phyloP scores from a whole-genome alignment of 37 sponge, comb jelly and placozoan genomes.

The Tethya wilhelma region DNA sequence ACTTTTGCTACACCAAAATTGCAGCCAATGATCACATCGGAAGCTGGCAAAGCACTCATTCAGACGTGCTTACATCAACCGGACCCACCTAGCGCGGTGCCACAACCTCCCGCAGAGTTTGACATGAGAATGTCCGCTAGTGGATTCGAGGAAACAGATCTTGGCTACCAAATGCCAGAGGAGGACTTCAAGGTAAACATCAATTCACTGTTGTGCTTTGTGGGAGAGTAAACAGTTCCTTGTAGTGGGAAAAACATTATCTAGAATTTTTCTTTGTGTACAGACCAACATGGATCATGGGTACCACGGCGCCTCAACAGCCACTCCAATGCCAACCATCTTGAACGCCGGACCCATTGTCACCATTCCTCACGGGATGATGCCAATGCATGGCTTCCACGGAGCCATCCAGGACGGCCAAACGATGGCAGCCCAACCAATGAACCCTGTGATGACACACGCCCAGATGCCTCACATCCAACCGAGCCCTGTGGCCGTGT shows the following conservation, averaged over 20 bases:
- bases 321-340: conserved; percentile 37
- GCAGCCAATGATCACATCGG: conserved; percentile 99
- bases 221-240: background rate
- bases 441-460: conserved; percentile 29
- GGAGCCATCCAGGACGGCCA: background rate
- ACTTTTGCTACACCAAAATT: conserved; percentile 99
- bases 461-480: conserved; percentile 35
- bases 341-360: conserved; percentile 29
- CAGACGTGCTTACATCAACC: conserved; percentile 99
- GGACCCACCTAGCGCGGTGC: conserved; percentile 65
- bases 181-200: conserved; percentile 81
- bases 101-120: conserved; percentile 40
- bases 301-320: background rate
- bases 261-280: background rate
- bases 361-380: conserved; percentile 63
- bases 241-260: background rate
- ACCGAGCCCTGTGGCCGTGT: conserved; percentile 21
- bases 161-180: conserved; percentile 84
- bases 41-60: conserved; percentile 98
- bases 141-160: conserved; percentile 97
- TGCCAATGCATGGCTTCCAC: conserved; percentile 65
- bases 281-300: conserved; percentile 38
- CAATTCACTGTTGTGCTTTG: background rate
- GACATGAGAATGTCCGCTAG: conserved; percentile 86
- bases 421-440: conserved; percentile 12